Conservation (phyloP, 2,113 vertebrate genomes). For the Merops nubicus region DNA sequence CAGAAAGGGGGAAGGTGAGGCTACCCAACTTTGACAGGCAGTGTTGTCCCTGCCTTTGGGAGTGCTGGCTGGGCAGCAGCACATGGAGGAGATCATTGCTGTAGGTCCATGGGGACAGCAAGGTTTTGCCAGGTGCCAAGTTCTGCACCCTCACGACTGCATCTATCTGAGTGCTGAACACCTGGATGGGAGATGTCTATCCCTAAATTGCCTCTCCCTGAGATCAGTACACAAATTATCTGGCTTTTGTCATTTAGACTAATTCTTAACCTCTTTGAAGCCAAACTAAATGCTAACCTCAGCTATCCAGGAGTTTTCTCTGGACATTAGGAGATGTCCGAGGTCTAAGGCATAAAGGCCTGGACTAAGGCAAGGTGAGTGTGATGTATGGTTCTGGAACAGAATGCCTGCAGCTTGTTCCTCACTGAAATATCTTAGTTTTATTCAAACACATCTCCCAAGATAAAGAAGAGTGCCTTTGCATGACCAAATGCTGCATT, state of each 20-base stretch:
- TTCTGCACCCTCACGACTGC: background rate
- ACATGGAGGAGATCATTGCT: background rate
- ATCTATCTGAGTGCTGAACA: background rate
- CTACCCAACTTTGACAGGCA: background rate
- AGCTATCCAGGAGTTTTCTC: background rate
- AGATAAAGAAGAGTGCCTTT: background rate
- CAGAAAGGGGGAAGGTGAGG: background rate
- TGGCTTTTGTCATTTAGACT: background rate
- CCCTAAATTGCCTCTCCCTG: background rate
- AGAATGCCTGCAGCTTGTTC: background rate
- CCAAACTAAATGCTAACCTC: background rate
- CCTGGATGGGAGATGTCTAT: background rate
- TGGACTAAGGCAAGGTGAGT: background rate
- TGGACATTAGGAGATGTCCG: background rate
- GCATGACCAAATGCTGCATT: background rate
- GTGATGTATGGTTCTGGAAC: background rate
- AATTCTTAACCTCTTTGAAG: background rate
- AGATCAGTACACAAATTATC: background rate
- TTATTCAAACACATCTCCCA: background rate
- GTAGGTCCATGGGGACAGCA: background rate
- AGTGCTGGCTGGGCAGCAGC: background rate
- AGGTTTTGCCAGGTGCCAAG: background rate
- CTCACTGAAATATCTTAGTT: background rate
- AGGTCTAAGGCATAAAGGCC: background rate
- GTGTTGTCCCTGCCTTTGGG: background rate